Percentiles rank a stretch among this genome's conserved stretches.
phyloP scores from a whole-genome alignment of 2,888 invertebrate species.

The Dicycla oo region DNA sequence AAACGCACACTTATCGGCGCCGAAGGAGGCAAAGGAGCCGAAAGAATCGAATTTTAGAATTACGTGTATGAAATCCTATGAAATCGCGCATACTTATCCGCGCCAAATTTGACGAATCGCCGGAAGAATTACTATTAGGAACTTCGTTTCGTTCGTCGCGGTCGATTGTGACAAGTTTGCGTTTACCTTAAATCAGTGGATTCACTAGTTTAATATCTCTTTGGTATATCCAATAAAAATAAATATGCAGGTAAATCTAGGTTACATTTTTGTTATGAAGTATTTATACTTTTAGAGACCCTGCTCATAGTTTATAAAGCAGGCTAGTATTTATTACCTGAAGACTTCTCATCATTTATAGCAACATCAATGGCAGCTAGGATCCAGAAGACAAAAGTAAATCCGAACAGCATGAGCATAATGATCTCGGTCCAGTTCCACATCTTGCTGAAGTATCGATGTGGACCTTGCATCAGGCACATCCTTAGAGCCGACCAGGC shows the following conservation, averaged over 20 bases:
- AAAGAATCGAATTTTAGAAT: no score
- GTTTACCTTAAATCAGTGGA: background rate
- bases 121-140: no score
- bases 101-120: no score
- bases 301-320: background rate
- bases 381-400: constrained; percentile 92
- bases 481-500: constrained; percentile 90
- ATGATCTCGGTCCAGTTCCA: constrained; percentile 92
- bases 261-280: background rate
- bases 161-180: no score
- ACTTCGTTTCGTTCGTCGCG: no score
- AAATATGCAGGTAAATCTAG: background rate
- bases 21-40: no score
- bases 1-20: no score
- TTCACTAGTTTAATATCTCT: constrained; percentile 12
- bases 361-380: constrained; percentile 88
- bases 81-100: no score
- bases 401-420: constrained; percentile 89
- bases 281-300: background rate
- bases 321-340: constrained; percentile 37
- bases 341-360: constrained; percentile 53
- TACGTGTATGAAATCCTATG: no score
- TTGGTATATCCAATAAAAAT: background rate
- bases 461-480: constrained; percentile 90
- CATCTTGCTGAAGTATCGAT: constrained; percentile 88